Conservation (phyloP, 2,888 invertebrate genomes). For the Tetheella fluctuosa region DNA sequence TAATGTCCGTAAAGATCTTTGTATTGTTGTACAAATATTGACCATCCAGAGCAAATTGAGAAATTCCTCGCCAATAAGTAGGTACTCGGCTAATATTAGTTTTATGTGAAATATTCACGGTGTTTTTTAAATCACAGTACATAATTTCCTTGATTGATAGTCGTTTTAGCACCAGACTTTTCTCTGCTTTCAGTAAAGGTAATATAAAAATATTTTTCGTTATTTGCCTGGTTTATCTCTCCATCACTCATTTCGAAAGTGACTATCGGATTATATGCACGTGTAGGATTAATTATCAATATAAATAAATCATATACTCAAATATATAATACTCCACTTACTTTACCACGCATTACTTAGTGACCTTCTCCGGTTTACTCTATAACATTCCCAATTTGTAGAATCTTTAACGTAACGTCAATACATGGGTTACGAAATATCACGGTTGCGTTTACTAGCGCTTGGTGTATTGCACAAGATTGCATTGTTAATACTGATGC, state of each 20-base stretch:
- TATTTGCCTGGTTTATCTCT: background rate
- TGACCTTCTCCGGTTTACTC: too few relatives aligned
- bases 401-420: background rate
- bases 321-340: too few relatives aligned
- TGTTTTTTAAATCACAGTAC: background rate
- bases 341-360: too few relatives aligned
- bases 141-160: background rate
- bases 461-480: background rate
- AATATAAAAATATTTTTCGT: too few relatives aligned
- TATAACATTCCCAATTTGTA: background rate
- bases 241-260: too few relatives aligned
- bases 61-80: background rate
- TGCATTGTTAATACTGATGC: conserved; percentile 7
- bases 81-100: background rate
- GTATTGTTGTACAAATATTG: conserved; percentile 4
- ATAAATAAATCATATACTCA: too few relatives aligned
- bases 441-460: background rate
- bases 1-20: background rate
- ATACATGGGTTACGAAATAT: background rate
- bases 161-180: background rate
- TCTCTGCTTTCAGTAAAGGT: background rate
- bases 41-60: background rate
- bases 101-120: background rate
- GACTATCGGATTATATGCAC: too few relatives aligned
- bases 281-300: too few relatives aligned